Evolutionary conservation across 2,888 invertebrate genomes (phyloP).

Genomic region (Trilocha varians): DNA sequence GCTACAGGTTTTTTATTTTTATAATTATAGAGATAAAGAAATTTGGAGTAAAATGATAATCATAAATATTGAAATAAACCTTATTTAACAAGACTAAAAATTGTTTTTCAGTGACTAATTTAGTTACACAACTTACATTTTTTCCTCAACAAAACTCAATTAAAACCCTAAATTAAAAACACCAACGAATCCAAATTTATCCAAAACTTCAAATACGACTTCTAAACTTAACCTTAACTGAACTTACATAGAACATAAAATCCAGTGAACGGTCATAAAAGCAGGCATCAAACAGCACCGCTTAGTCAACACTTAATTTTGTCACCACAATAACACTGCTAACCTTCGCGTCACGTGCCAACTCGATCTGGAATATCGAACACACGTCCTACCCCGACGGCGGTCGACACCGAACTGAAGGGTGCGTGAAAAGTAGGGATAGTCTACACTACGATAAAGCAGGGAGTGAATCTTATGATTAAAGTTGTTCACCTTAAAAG

Average conservation of each 20-base stretch:
- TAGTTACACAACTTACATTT: too few species aligned
- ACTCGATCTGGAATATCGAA: background rate
- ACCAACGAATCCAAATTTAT: background rate
- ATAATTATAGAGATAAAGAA: too few species aligned
- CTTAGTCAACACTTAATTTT: conserved; percentile 9
- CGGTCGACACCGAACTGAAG: conserved; percentile 37
- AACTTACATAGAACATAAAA: conserved; percentile 13
- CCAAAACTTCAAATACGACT: background rate
- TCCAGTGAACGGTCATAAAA: conserved; percentile 16
- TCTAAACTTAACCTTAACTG: background rate
- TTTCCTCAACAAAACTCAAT: too few species aligned
- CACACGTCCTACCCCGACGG: conserved; percentile 29
- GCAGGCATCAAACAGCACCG: background rate
- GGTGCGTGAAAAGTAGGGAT: background rate
- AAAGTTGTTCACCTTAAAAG: too few species aligned
- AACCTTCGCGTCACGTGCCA: conserved; percentile 31
- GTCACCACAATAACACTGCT: conserved; percentile 19
- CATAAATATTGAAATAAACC: too few species aligned
- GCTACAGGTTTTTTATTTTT: too few species aligned
- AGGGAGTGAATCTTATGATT: too few species aligned
- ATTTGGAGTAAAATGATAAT: too few species aligned
- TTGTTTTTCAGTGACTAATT: too few species aligned
- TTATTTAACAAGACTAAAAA: too few species aligned
- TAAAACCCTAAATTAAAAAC: too few species aligned
- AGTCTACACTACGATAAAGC: background rate